phyloP scores from a whole-genome alignment of 2,797 vertebrate genomes.

The Pseudomugil gertrudae region DNA sequence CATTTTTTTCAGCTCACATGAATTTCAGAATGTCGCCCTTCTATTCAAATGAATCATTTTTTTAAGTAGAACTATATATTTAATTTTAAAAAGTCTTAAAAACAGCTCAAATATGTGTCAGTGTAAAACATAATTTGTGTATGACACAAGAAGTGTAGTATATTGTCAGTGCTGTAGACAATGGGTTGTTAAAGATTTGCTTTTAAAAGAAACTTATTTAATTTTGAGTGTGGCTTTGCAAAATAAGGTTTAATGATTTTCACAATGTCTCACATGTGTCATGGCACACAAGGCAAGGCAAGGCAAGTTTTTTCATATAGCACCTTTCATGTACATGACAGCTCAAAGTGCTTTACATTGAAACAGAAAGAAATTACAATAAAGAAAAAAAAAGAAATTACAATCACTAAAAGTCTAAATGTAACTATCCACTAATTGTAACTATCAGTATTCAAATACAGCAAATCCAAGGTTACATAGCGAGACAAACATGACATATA shows the following conservation, averaged over 20 bases:
- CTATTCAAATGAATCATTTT: not conserved
- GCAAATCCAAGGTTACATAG: too few species aligned
- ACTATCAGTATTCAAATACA: too few species aligned
- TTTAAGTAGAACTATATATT: not conserved
- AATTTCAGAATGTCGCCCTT: not conserved
- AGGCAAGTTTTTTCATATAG: too few species aligned
- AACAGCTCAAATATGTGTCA: not conserved
- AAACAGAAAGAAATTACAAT: too few species aligned
- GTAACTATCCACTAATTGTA: too few species aligned
- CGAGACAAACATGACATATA: too few species aligned
- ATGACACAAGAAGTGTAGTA: not conserved
- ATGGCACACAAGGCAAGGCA: conserved; percentile 46
- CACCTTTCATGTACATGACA: too few species aligned
- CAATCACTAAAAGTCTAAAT: too few species aligned
- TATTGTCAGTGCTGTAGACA: not conserved
- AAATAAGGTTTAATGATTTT: conserved; percentile 51
- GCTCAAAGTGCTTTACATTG: too few species aligned
- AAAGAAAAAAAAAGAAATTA: too few species aligned
- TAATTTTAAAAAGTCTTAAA: not conserved
- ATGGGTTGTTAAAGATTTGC: not conserved
- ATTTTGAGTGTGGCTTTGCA: conserved; percentile 15
- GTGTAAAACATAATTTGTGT: not conserved
- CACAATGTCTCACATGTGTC: conserved; percentile 47
- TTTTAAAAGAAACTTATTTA: not conserved
- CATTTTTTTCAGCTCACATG: conserved; percentile 22